Conservation (phyloP, 2,113 vertebrate species). For the Microcebus tavaratra region DNA sequence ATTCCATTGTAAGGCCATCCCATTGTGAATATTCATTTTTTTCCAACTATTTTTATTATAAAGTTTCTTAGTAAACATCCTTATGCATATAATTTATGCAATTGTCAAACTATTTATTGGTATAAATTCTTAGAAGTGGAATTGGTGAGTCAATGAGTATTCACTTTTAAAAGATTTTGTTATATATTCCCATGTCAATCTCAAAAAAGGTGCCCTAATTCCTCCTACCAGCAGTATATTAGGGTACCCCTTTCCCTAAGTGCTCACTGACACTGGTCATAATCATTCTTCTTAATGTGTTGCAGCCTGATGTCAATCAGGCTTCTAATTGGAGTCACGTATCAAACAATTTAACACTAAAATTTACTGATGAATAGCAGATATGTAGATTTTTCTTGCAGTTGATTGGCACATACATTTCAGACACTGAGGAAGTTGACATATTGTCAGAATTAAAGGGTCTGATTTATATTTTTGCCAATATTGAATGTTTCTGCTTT, state of each 20-base stretch:
- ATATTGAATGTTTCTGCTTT: background rate
- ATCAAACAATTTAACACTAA: background rate
- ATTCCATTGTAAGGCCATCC: constrained; percentile 3
- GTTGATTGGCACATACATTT: background rate
- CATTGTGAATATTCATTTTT: constrained; percentile 5
- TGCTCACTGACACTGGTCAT: background rate
- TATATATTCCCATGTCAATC: background rate
- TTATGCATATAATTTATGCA: background rate
- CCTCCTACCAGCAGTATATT: background rate
- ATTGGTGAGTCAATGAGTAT: background rate
- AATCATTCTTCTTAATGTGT: constrained; percentile 9
- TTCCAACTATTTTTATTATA: constrained; percentile 12
- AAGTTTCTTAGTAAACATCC: constrained; percentile 4
- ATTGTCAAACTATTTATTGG: background rate
- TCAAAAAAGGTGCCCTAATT: background rate
- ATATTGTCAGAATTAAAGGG: background rate
- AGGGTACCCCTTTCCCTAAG: background rate
- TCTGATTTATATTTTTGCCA: constrained; percentile 14
- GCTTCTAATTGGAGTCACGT: background rate
- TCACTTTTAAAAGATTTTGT: constrained; percentile 20
- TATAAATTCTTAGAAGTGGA: constrained; percentile 36
- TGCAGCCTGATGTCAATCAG: background rate
- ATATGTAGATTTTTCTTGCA: constrained; percentile 5
- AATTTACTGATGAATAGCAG: background rate
- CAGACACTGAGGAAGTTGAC: background rate